Percentiles rank a stretch among this genome's conserved stretches.
Evolutionary conservation across 2,888 invertebrate species (phyloP).

Genomic region (Galeopsomyia nigrocyanea): DNA sequence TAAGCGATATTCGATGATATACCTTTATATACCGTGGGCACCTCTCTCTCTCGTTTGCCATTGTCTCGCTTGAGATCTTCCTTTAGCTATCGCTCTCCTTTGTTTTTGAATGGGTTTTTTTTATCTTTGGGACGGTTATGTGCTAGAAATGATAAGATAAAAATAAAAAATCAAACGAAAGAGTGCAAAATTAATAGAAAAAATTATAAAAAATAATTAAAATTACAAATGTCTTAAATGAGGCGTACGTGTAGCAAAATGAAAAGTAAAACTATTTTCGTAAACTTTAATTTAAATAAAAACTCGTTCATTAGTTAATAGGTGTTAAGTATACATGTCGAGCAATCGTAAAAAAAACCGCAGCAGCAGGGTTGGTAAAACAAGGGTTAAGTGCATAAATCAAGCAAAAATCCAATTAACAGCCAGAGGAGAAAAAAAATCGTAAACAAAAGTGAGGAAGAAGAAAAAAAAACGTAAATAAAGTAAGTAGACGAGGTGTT

Average conservation of each 20-base stretch:
- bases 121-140: constrained; percentile 19
- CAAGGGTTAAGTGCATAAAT: no score
- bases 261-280: background rate
- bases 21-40: constrained; percentile 41
- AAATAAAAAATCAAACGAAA: constrained; percentile 30
- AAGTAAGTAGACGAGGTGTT: constrained; percentile 20
- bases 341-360: background rate
- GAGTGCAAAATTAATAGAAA: background rate
- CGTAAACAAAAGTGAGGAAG: background rate
- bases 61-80: constrained; percentile 19
- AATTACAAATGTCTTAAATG: background rate
- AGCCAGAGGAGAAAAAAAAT: no score
- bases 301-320: constrained; percentile 6
- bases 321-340: background rate
- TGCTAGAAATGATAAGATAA: constrained; percentile 38
- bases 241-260: background rate
- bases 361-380: no score
- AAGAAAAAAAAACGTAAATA: background rate
- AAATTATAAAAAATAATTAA: background rate
- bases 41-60: constrained; percentile 23
- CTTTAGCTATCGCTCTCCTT: constrained; percentile 15
- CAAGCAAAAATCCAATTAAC: no score
- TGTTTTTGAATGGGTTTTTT: constrained; percentile 19
- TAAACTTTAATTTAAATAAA: background rate
- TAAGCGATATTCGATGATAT: constrained; percentile 37